Evolutionary conservation across 1,140 invertebrate species (phyloP), one percentile per base, ranked within the genome.

Genomic region (Aphelinus certus): DNA sequence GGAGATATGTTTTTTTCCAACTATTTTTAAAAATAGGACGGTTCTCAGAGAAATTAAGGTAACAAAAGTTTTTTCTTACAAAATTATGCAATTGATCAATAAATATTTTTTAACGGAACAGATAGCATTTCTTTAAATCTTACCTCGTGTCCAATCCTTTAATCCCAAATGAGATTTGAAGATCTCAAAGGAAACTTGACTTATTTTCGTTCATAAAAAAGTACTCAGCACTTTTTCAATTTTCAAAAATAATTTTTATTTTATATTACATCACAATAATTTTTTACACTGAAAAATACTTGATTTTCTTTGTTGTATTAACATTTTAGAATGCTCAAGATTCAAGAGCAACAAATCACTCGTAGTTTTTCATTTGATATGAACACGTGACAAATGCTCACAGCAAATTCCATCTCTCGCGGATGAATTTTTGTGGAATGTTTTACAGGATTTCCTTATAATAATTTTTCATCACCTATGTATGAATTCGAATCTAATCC

Each of bases 401-500:
- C 51, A 53, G 9, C 9, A 6, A 9, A 61, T 61, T 46, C 51
- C 48, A 61, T 68, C 55, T 4, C 63, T 49, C 26, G 26, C 5
- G 71, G 7, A 66, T 7, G 46, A 73, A 65, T 48, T 46, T 7
- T 43, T 47, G 26, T 58, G 73, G 67, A 75, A 70, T 70, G 66
- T 1, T 68, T 75, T 56, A 53, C 1, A 51, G 55, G 61, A 26
- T 61, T 69, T 48, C 61, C 3, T 53, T 10, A 7, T 57, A 49
- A 64, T 68, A 51, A 26, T 62, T 10, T 56, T 63, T 65, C 68
- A 56, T 10, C 53, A 70, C 48, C 68, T 76, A 49, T 46, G 9
- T 56, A 10, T 3, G 57, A 61, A 7, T 57, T 69, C 56, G 42
- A 67, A 61, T 73, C 73, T 82, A 89, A 86, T 93, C 92, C 65